phyloP scores from a whole-genome alignment of 2,113 vertebrate genomes.

The Struthio camelus region DNA sequence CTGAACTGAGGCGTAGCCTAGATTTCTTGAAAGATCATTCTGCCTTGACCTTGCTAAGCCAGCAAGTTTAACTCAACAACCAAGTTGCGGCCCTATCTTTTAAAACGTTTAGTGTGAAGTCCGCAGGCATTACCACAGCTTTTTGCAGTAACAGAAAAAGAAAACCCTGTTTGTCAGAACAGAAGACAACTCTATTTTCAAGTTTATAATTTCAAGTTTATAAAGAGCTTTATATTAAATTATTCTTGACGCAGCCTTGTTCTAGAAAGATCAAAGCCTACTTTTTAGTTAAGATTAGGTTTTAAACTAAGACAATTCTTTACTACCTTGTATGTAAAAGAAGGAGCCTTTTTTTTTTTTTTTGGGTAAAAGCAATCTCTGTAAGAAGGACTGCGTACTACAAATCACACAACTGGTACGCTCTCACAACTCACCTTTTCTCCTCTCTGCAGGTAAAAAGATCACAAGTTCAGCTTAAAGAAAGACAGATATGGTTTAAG shows the following conservation, averaged over 20 bases:
- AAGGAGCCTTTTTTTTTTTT: too few relatives aligned
- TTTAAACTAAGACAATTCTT: not conserved
- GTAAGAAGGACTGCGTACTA: not conserved
- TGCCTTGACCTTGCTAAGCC: not conserved
- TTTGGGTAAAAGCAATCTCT: too few relatives aligned
- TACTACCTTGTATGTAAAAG: not conserved
- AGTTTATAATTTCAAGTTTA: not conserved
- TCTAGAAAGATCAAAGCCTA: not conserved
- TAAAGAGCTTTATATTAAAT: not conserved
- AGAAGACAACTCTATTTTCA: not conserved
- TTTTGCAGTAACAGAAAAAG: not conserved
- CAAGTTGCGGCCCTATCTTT: not conserved
- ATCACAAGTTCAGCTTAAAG: slow-evolving; percentile 3
- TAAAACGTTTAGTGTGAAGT: not conserved
- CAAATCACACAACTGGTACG: not conserved
- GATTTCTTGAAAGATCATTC: not conserved
- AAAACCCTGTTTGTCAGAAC: not conserved
- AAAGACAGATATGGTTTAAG: not conserved
- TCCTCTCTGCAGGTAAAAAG: not conserved
- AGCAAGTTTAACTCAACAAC: not conserved
- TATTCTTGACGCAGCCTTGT: not conserved
- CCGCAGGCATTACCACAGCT: not conserved
- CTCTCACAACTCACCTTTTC: not conserved
- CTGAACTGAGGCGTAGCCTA: not conserved
- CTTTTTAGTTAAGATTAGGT: not conserved